Base-by-base conservation (phyloP, 2,888 invertebrate genomes). In the Azorinus chamasolen region DNA sequence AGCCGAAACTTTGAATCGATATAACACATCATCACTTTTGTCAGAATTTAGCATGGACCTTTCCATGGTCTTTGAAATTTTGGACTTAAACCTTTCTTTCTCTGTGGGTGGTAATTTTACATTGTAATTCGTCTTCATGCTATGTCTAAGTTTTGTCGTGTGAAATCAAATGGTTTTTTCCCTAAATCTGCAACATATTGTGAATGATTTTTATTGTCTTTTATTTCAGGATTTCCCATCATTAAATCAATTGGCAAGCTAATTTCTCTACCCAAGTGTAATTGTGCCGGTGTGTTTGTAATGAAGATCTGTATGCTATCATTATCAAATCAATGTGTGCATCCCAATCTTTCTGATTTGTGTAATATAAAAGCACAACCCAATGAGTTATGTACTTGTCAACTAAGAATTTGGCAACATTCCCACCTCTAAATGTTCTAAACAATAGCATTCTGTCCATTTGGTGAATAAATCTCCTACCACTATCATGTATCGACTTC, bases 391-490 rank as follows among this genome's bases (percentile, higher is more conserved):
- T 46, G 43, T 79, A 59, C 18, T 48, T 51, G 1, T 78, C 65
- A 12, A 83, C 51, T 22, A 83, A 62, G 14, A 37, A 57, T 25
- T 58, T 43, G 4, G 83, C 83, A 18, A 80, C 59, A 0, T 74
- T 74, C 6, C 5, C 24, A 20, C 76, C 41, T 83, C 69, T 53
- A 80, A 69, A 50, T 84, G 69, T 39, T 22, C 20, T 2, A 84
- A 24, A 10, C 83, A 63, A 18, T 63, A 37, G 3, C 77, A 70
- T 16, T 68, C 63, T 4, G 61, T 54, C 59, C 66, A 84, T 48
- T 80, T 78, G 16, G 76, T 64, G 45, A 80, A 84, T 53, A 71
- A 75, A 58, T 82, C 83, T 12, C n/a, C n/a, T n/a, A n/a, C n/a
- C n/a, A n/a, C n/a, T n/a, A n/a, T n/a, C n/a, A n/a, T n/a, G n/a